phyloP scores from a whole-genome alignment of 1,140 invertebrate genomes.

The Phthorimaea operculella region DNA sequence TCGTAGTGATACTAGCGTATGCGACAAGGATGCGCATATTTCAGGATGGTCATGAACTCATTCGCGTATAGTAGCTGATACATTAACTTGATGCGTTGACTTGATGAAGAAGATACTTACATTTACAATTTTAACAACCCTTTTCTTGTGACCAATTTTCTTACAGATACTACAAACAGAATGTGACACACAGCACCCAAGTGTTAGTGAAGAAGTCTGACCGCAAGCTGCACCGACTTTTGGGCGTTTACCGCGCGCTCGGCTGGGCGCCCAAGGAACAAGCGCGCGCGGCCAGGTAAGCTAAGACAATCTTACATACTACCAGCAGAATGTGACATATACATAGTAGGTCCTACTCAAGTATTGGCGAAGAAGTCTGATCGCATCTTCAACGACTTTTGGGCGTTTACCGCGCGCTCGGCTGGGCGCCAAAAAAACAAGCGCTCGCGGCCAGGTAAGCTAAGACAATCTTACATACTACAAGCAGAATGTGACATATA shows the following conservation, averaged over 20 bases:
- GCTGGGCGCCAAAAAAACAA: slow-evolving; percentile 82
- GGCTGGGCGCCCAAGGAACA: slow-evolving; percentile 85
- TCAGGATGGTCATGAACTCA: no score
- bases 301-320: slow-evolving; percentile 5
- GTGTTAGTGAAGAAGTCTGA: slow-evolving; percentile 70
- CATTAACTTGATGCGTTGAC: no score
- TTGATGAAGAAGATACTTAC: no score
- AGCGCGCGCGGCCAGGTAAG: slow-evolving; percentile 70
- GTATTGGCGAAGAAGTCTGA: slow-evolving; percentile 72
- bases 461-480: slow-evolving; percentile 74
- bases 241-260: slow-evolving; percentile 84
- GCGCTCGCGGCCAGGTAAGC: slow-evolving; percentile 71
- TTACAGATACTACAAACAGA: slow-evolving; percentile 80
- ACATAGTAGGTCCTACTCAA: no score
- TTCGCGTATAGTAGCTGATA: no score
- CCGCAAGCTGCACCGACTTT: slow-evolving; percentile 75
- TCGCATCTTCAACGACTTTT: slow-evolving; percentile 78
- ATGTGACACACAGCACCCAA: slow-evolving; percentile 72
- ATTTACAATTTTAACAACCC: slow-evolving; percentile 3
- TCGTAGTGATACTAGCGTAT: no score
- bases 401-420: slow-evolving; percentile 84
- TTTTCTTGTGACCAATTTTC: slow-evolving; percentile 20
- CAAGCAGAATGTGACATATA: slow-evolving; percentile 80
- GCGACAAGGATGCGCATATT: no score
- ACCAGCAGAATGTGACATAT: no score